These are phyloP conservation scores for Tipula unca DNA, from an alignment of 2,888 invertebrate species.

Conservation along the genomic window DNA sequence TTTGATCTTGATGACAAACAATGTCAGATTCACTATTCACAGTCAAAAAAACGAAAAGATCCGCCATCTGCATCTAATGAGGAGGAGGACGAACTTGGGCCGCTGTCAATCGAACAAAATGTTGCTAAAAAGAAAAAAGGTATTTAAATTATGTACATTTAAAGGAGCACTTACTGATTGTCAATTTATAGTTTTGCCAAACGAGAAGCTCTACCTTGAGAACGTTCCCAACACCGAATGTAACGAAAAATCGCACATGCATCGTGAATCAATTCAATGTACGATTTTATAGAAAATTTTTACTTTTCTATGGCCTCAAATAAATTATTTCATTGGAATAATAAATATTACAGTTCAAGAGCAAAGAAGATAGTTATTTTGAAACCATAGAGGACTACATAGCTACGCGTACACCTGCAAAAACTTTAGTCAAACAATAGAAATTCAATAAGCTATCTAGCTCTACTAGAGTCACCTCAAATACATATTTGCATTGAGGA, in stretches of 20 bases:
- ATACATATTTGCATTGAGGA: too few relatives aligned
- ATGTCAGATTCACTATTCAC: not conserved
- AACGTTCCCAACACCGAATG: conserved; percentile 89
- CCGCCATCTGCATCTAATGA: conserved; percentile 23
- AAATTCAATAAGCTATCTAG: too few relatives aligned
- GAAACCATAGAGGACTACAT: too few relatives aligned
- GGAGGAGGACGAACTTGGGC: conserved; percentile 62
- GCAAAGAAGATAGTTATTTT: too few relatives aligned
- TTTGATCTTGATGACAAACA: too few relatives aligned
- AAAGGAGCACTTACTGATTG: not conserved
- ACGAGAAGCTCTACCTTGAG: conserved; percentile 82
- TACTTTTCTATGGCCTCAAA: too few relatives aligned
- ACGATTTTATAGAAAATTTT: too few relatives aligned
- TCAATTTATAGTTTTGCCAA: conserved; percentile 29
- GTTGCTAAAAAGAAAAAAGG: conserved; percentile 70
- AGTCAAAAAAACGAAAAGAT: not conserved
- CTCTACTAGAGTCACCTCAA: too few relatives aligned
- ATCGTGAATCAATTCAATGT: conserved; percentile 90
- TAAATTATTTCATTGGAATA: too few relatives aligned
- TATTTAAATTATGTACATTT: conserved; percentile 29
- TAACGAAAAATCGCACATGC: conserved; percentile 98
- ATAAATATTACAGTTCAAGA: too few relatives aligned
- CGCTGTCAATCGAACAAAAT: conserved; percentile 62
- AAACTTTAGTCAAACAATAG: too few relatives aligned
- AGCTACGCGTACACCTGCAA: too few relatives aligned